A percentile compares a stretch with the other conserved stretches of the same genome.
Conservation (phyloP, 2,888 invertebrate species). For the Dilophus febrilis region DNA sequence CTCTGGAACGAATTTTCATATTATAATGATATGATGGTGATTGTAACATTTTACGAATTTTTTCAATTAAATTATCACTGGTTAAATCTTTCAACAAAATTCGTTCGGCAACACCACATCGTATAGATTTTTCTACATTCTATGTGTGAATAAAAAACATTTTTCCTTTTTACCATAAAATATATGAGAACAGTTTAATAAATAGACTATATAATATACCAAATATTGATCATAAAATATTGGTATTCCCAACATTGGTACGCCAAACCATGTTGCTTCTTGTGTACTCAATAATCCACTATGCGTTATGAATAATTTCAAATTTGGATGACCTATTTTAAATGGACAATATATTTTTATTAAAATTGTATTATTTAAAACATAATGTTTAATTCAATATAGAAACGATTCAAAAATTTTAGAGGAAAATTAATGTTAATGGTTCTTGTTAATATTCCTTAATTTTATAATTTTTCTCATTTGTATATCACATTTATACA, state of each 20-base stretch:
- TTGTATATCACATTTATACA: not conserved
- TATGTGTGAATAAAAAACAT: too few species aligned
- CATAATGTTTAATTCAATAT: too few species aligned
- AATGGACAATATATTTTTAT: not conserved
- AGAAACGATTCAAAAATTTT: too few species aligned
- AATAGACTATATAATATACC: not conserved
- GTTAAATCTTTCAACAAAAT: slow-evolving; percentile 13
- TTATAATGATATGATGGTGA: slow-evolving; percentile 9
- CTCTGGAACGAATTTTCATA: not conserved
- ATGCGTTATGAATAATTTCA: slow-evolving; percentile 7
- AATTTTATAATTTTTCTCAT: too few species aligned
- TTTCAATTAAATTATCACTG: slow-evolving; percentile 4
- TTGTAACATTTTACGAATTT: slow-evolving; percentile 11
- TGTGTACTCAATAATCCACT: slow-evolving; percentile 7
- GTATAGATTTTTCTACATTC: slow-evolving; percentile 6
- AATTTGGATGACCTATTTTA: slow-evolving; percentile 5
- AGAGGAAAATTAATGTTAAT: too few species aligned
- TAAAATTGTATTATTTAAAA: too few species aligned
- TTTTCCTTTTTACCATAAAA: too few species aligned
- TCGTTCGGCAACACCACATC: slow-evolving; percentile 12
- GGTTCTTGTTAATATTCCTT: too few species aligned
- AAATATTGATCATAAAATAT: slow-evolving; percentile 6
- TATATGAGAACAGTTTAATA: not conserved
- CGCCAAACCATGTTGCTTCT: slow-evolving; percentile 6
- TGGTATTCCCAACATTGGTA: slow-evolving; percentile 7